Evolutionary conservation across 2,797 vertebrate genomes (phyloP), one percentile per base, ranked within the genome.

Genomic region (Etheostoma nigrum): DNA sequence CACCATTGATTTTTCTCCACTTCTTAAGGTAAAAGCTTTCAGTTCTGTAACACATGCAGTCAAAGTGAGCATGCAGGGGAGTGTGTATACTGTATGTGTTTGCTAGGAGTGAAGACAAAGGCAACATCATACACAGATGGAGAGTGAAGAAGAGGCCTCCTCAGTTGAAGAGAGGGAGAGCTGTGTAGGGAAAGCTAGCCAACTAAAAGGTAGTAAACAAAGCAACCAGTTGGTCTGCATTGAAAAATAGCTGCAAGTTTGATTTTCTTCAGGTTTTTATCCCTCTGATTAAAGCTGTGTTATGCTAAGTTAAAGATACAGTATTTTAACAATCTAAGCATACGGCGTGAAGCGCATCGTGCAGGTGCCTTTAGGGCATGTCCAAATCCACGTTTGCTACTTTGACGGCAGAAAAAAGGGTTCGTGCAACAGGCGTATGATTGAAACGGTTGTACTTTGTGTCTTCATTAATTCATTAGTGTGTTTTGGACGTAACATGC

Each of bases 1-100:
- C 45, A n/a, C 21, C 79, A 92, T 91, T 84, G 88, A 92, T 90
- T 90, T 84, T 75, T 64, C 70, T 84, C 55, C 62, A 15, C 12
- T 55, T 16, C 45, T 77, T 48, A 84, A 84, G 74, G 75, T 79
- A 86, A 89, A 88, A 84, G 86, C 78, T 73, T 73, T 86, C 72
- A 61, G 45, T 72, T 77, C 55, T 69, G 64, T 82, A 70, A 75
- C 74, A 83, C 72, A 78, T 14, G 11, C 72, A 60, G 18, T 42
- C 75, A 55, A 67, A 77, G 79, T 80, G 65, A 82, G 44, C 62
- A 5, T 75, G 52, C 3, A 25, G 55, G 48, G 15, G 63, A 48
- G 53, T 74, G 25, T 65, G 65, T 68, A 23, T 72, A 40, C 10
- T 12, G 36, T 40, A 27, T 73, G 19, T 69, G 58, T 79, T 72